Evolutionary conservation across 2,888 invertebrate genomes (phyloP), one percentile per base, ranked within the genome.

Genomic region (Apamea anceps): DNA sequence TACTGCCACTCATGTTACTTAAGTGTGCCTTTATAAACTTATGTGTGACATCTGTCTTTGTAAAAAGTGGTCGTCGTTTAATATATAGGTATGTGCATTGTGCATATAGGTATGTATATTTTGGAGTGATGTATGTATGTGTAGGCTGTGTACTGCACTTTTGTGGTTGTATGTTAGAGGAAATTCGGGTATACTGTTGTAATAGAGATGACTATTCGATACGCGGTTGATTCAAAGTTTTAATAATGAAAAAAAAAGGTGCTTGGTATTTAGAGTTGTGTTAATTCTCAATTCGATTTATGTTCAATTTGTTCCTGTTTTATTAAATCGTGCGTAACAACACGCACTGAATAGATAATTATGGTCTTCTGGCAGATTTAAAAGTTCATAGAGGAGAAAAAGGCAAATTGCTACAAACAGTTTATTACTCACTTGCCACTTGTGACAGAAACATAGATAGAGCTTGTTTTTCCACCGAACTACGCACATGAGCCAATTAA

Each of bases 1-100:
- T 96, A 96, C 95, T 95, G 95, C 91, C 94, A 92, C 93, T 91
- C 92, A 88, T 90, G 94, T 94, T 93, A 94, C 90, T 86, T 89
- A 90, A 89, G 91, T 90, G 89, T 80, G 80, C 72, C 79, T 85
- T 72, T 88, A 73, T 75, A 85, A 63, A 77, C 79, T 75, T 83
- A 77, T 78, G 77, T 60, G 71, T 79, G 84, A 84, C 78, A 81
- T 81, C 66, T 85, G 85, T 78, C 70, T 71, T 42, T 67, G 54
- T 67, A 60, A 63, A 86, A 80, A 66, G 42, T 77, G 13, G 21
- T 71, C 66, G 63, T 63, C 21, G 32, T 42, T 21, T 60, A 32
- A 18, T 28, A 65, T 54, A 45, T 60, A 65, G 10, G 45, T 80
- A 25, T 18, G 13, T 60, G 70, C 54, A 8, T 74, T 18, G 13